Base-by-base conservation (phyloP, 2,113 vertebrate genomes). In the Monarcha castaneiventris region DNA sequence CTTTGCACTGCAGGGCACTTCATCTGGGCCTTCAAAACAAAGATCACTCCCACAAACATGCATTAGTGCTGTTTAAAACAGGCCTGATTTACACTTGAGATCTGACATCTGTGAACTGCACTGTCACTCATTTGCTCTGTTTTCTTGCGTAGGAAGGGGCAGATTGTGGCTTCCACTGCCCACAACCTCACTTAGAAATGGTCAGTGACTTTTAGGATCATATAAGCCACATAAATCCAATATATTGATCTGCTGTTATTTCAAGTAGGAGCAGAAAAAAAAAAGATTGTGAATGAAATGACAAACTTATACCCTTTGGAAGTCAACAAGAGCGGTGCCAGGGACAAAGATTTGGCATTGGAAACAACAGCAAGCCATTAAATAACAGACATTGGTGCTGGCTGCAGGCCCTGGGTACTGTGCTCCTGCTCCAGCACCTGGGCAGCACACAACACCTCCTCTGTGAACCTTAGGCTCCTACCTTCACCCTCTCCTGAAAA, bases 251-350 rank as follows among this genome's bases (percentile, higher is more conserved):
- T 21, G 51, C 7, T 7, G 14, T 18, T 93, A 92, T 75, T 95
- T 93, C 56, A 59, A 72, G 86, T 20, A 90, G 8, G 3, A 94
- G 56, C 16, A 75, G 69, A 35, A 27, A 33, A n/a, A 76, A 46
- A 2, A 35, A 75, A 39, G 6, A 32, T 68, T 35, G 64, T 87
- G 92, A 96, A 96, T 74, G 44, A 94, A 93, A 33, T 32, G 30
- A 59, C 71, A 94, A 91, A 87, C 56, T 67, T 39, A 21, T 35
- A 54, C 2, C 25, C 35, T 78, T 43, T 91, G 77, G 61, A 90
- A 94, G 78, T 19, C 87, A 86, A 88, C 35, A 75, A 79, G 88
- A 95, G 64, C 13, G 51, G 64, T 94, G 78, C 75, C 94, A 94
- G 72, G 46, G 78, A 82, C 71, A 90, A 79, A 59, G 79, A 79